These are phyloP conservation scores for Zenarchopterus dispar DNA, from an alignment of 2,797 vertebrate genomes.

Conservation along the genomic window DNA sequence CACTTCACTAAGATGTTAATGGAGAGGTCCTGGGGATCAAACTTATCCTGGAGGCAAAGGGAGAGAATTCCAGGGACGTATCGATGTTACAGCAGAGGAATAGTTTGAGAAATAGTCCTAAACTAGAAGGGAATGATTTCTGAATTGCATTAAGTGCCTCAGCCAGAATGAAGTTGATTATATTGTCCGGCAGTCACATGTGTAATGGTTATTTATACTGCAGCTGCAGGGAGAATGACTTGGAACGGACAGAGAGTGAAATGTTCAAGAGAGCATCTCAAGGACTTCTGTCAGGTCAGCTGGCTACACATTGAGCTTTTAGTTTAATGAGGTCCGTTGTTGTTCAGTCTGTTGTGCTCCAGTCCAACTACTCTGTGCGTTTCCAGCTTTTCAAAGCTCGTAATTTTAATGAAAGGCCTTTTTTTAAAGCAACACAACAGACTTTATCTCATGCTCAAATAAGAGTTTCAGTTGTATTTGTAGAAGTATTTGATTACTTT, in stretches of 20 bases:
- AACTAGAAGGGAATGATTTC: conserved; percentile 37
- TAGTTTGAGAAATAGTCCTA: conserved; percentile 39
- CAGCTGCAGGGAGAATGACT: conserved; percentile 53
- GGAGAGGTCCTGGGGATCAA: conserved; percentile 36
- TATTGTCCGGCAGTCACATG: conserved; percentile 38
- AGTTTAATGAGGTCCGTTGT: conserved; percentile 21
- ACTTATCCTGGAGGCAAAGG: conserved; percentile 45
- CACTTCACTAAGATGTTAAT: conserved; percentile 35
- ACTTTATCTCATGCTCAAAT: too few relatives aligned
- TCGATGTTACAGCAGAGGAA: conserved; percentile 22
- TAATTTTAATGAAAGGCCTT: neutral
- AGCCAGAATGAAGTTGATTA: conserved; percentile 41
- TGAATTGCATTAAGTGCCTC: conserved; percentile 49
- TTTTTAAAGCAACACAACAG: too few relatives aligned
- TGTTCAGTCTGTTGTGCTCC: conserved; percentile 4
- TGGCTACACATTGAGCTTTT: conserved; percentile 11
- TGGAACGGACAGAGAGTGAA: conserved; percentile 41
- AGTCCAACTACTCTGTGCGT: neutral
- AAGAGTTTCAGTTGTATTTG: too few relatives aligned
- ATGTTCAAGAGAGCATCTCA: conserved; percentile 38
- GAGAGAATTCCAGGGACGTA: conserved; percentile 37
- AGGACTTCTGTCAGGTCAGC: conserved; percentile 47
- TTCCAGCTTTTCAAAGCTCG: neutral
- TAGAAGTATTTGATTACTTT: too few relatives aligned
- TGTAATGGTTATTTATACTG: conserved; percentile 57